Percentiles rank a stretch among this genome's conserved stretches.
Conservation (phyloP, 1,140 invertebrate species). For the Drosophila mauritiana region DNA sequence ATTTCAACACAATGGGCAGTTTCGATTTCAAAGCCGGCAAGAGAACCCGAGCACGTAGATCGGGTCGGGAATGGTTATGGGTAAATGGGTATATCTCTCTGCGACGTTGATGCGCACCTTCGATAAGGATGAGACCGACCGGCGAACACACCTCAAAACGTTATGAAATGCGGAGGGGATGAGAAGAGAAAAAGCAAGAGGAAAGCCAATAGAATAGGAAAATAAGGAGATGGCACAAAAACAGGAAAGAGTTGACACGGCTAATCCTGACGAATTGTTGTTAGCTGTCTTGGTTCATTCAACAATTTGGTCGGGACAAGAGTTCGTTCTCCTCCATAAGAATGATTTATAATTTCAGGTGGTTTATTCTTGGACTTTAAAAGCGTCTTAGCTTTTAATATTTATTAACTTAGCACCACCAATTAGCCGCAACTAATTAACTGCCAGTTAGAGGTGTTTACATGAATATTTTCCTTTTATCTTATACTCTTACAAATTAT, state of each 20-base stretch:
- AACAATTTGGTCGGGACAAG: not conserved
- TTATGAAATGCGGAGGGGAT: conserved; percentile 46
- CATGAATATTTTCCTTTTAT: not conserved
- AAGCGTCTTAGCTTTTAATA: not conserved
- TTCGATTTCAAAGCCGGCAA: conserved; percentile 72
- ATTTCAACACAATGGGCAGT: conserved; percentile 78
- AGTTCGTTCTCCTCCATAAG: not conserved
- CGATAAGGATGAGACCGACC: conserved; percentile 66
- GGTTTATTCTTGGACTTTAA: not conserved
- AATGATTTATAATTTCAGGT: conserved; percentile 8
- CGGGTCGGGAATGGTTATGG: conserved; percentile 28
- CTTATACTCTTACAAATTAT: not conserved
- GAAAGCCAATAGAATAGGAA: conserved; percentile 21
- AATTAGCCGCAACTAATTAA: not conserved
- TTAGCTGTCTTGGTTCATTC: conserved; percentile 26
- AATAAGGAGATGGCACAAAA: conserved; percentile 4
- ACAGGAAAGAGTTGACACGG: conserved; percentile 54
- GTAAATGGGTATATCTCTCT: conserved; percentile 34
- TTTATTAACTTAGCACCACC: too few relatives aligned
- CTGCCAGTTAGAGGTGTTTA: not conserved
- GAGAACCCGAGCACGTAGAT: conserved; percentile 60
- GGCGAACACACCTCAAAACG: conserved; percentile 53
- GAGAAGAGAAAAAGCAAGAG: conserved; percentile 13
- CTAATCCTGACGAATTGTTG: conserved; percentile 67
- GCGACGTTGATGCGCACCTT: conserved; percentile 78